These are phyloP conservation scores for Stegana nigrithorax DNA, from an alignment of 2,888 invertebrate species.

Conservation along the genomic window DNA sequence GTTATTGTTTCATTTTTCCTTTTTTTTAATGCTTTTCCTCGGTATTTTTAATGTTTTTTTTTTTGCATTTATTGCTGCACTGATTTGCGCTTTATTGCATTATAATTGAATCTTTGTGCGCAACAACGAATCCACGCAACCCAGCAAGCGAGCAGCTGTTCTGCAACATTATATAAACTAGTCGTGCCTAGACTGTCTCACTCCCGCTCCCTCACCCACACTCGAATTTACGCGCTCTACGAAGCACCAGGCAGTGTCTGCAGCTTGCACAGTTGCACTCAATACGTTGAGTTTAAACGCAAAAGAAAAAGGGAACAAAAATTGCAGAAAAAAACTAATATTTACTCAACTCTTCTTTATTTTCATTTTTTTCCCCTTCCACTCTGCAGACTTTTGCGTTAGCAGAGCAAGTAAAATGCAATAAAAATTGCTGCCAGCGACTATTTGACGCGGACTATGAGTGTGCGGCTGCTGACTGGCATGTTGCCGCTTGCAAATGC, in stretches of 20 bases:
- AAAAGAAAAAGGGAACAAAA: conserved; percentile 15
- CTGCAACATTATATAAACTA: neutral
- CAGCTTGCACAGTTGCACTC: conserved; percentile 58
- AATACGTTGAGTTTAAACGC: conserved; percentile 55
- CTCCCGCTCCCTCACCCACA: conserved; percentile 29
- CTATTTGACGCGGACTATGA: conserved; percentile 20
- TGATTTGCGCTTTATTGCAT: conserved; percentile 65
- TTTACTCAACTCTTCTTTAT: conserved; percentile 43
- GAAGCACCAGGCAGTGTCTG: no score
- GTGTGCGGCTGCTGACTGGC: conserved; percentile 45
- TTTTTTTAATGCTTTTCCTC: conserved; percentile 35
- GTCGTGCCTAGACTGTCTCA: neutral
- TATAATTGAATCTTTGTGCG: conserved; percentile 66
- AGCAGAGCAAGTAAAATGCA: conserved; percentile 51
- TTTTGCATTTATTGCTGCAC: conserved; percentile 49
- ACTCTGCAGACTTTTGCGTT: no score
- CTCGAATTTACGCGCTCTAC: no score
- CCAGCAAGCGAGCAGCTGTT: neutral
- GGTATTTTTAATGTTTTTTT: conserved; percentile 28
- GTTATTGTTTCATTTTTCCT: conserved; percentile 13
- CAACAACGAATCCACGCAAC: conserved; percentile 51
- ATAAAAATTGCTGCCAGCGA: conserved; percentile 59
- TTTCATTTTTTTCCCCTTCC: conserved; percentile 35
- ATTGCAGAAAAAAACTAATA: no score
- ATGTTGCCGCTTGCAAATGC: no score